Percentiles rank a stretch among this genome's conserved stretches.
phyloP scores from a whole-genome alignment of 1,140 invertebrate genomes.

The Chironomus striatipennis region DNA sequence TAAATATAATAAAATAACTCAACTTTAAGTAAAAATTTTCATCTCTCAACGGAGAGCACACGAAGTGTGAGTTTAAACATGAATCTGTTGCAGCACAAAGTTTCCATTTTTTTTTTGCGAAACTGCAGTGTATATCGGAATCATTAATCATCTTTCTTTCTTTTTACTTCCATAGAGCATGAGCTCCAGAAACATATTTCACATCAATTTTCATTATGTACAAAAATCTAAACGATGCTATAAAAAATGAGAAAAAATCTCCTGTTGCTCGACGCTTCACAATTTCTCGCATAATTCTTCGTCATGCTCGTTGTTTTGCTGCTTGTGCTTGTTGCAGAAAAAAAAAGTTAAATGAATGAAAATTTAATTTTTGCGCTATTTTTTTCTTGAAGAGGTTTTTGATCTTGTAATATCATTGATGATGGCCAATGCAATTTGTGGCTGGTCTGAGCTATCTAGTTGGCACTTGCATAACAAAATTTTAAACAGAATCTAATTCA shows the following conservation, averaged over 20 bases:
- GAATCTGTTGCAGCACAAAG: neutral
- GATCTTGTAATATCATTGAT: neutral
- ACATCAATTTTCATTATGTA: constrained; percentile 24
- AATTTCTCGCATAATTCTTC: constrained; percentile 13
- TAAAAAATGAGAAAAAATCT: constrained; percentile 22
- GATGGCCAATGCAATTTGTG: neutral
- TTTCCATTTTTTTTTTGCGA: neutral
- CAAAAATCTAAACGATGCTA: constrained; percentile 14
- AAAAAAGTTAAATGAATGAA: no score
- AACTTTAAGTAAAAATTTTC: constrained; percentile 9
- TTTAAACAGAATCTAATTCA: no score
- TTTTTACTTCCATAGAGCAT: neutral
- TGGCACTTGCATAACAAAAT: no score
- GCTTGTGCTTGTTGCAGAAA: no score
- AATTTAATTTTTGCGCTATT: no score
- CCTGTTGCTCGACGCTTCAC: constrained; percentile 16
- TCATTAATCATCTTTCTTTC: constrained; percentile 16
- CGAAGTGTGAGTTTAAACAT: neutral
- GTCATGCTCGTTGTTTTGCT: neutral
- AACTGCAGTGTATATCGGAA: neutral
- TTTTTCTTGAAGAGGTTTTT: no score
- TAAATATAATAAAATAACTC: neutral
- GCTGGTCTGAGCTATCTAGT: no score
- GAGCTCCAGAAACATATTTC: neutral
- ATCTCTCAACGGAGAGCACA: neutral